Evolutionary conservation across 53 echinoderm and acorn worm genomes (phyloP), one percentile per base, ranked within the genome.

Genomic region (Temnopleurus reevesii): DNA sequence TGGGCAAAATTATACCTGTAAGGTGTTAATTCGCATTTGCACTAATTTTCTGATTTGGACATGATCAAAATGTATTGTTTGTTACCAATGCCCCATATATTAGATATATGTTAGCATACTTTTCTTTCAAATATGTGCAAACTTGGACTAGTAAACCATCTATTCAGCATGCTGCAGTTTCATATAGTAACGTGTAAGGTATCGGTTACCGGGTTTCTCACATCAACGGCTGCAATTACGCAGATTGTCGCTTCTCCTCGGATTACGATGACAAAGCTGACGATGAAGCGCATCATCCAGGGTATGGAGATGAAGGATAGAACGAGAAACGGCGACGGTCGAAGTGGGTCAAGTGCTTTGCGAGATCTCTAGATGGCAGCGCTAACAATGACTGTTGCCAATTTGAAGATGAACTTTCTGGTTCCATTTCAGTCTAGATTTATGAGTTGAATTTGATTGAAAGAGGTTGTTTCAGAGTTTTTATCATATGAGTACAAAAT

Each of bases 181-280:
- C 8, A 58, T 26, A 58, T 25, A 26, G 8, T 9, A 1, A 9
- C 28, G 12, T 58, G 27, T 24, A 58, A 4, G 9, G 27, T 58
- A 58, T 58, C 58, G 7, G 23, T 58, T 27, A 26, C 27, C 63
- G 33, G 9, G 1, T 30, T 30, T 63, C 63, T 13, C 8, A 71
- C 71, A n/a, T 38, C 23, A 71, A 21, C 10, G 7, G 38, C 38
- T 71, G 18, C 21, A 71, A 71, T 71, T 71, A 71, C 71, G 71
- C 71, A 71, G 41, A 71, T 71, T 71, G 71, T 71, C 71, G 41
- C 36, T 10, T 19, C n/a, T 38, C 41, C 71, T 71, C 30, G 71
- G 71, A 71, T 71, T 71, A 38, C 71, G 43, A 71, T 7, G n/a
- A n/a, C n/a, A n/a, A n/a, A n/a, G n/a, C n/a, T n/a, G n/a, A 38